Conservation (phyloP, 2,888 invertebrate species). For the Lasiommata megera region DNA sequence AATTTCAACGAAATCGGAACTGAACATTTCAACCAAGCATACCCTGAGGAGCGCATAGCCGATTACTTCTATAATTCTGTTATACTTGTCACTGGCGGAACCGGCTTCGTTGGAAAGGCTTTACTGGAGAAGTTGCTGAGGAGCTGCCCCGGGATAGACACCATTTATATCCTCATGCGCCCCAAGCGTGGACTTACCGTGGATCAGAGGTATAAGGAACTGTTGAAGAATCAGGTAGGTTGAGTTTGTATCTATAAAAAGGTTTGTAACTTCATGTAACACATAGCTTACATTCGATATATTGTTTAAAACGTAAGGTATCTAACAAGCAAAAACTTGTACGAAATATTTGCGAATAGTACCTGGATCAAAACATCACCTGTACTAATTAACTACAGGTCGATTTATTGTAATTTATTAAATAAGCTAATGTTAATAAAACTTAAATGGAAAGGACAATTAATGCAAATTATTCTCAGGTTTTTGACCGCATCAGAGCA, state of each 20-base stretch:
- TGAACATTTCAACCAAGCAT: conserved; percentile 32
- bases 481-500: conserved; percentile 85
- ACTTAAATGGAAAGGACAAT: too few relatives aligned
- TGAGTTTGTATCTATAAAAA: not conserved
- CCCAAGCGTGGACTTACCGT: conserved; percentile 86
- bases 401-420: too few relatives aligned
- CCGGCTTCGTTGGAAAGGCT: conserved; percentile 96
- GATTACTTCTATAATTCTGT: conserved; percentile 79
- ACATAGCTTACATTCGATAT: too few relatives aligned
- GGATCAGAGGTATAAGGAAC: conserved; percentile 86
- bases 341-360: too few relatives aligned
- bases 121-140: conserved; percentile 95
- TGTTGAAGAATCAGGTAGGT: conserved; percentile 85
- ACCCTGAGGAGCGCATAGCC: conserved; percentile 53
- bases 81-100: conserved; percentile 82
- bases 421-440: too few relatives aligned
- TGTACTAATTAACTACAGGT: too few relatives aligned
- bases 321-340: too few relatives aligned
- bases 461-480: too few relatives aligned
- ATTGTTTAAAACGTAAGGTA: too few relatives aligned
- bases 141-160: conserved; percentile 89
- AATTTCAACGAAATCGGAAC: conserved; percentile 47
- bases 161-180: conserved; percentile 91
- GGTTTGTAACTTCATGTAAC: too few relatives aligned
- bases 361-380: too few relatives aligned